Conservation (phyloP, 2,888 invertebrate genomes). For the Limenitis camilla region DNA sequence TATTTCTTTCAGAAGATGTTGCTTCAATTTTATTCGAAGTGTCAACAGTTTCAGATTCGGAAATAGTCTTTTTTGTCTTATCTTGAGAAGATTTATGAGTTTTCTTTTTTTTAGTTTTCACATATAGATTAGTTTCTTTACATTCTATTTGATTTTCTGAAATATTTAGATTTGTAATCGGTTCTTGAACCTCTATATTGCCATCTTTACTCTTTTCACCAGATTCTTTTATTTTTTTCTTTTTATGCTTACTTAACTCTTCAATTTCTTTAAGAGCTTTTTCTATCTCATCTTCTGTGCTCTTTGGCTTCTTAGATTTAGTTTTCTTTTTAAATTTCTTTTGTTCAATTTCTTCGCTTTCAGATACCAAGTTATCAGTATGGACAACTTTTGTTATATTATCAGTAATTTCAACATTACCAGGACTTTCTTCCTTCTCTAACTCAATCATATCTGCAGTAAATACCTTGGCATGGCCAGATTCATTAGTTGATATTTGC, state of each 20-base stretch:
- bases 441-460: constrained; percentile 13
- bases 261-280: constrained; percentile 66
- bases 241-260: constrained; percentile 50
- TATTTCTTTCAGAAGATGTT: too few relatives aligned
- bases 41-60: not conserved
- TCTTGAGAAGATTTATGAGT: constrained; percentile 25
- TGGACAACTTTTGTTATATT: constrained; percentile 18
- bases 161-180: not conserved
- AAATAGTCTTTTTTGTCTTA: constrained; percentile 8
- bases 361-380: constrained; percentile 28
- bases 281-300: constrained; percentile 56
- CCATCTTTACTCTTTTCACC: constrained; percentile 39
- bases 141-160: constrained; percentile 31
- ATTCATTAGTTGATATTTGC: not conserved
- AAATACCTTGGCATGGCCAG: constrained; percentile 9
- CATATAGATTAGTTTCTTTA: constrained; percentile 8
- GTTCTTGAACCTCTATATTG: not conserved
- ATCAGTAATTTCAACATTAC: constrained; percentile 34
- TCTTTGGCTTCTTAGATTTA: constrained; percentile 53
- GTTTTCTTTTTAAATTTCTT: constrained; percentile 59
- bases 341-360: constrained; percentile 34
- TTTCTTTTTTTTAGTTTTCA: constrained; percentile 33
- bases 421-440: constrained; percentile 28
- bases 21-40: too few relatives aligned
- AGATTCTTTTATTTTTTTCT: constrained; percentile 47